A percentile compares a stretch with the other conserved stretches of the same genome.
Conservation (phyloP, 2,797 vertebrate species). For the Discoglossus pictus region DNA sequence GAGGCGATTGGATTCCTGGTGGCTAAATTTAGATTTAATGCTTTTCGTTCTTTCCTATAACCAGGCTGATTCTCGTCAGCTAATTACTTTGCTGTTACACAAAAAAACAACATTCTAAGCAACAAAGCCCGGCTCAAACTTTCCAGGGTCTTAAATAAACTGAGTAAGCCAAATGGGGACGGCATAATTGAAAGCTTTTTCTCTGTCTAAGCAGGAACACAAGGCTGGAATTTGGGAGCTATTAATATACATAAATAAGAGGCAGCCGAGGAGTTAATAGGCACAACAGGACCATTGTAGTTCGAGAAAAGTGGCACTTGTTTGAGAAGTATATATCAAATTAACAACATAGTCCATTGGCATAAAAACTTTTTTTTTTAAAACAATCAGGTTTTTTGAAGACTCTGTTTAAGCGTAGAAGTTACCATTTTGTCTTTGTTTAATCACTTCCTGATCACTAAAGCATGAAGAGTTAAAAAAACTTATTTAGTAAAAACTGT, state of each 20-base stretch:
- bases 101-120: neutral
- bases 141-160: slow-evolving; percentile 12
- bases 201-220: slow-evolving; percentile 1
- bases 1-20: slow-evolving; percentile 7
- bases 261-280: too few relatives aligned
- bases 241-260: slow-evolving; percentile 4
- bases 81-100: slow-evolving; percentile 23
- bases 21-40: slow-evolving; percentile 19
- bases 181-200: neutral
- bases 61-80: slow-evolving; percentile 3
- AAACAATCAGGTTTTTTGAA: too few relatives aligned
- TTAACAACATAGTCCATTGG: too few relatives aligned
- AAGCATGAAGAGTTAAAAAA: too few relatives aligned
- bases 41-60: neutral
- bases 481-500: too few relatives aligned
- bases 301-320: too few relatives aligned
- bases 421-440: too few relatives aligned
- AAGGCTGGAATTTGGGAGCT: neutral
- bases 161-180: neutral
- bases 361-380: too few relatives aligned
- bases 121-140: slow-evolving; percentile 1
- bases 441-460: too few relatives aligned
- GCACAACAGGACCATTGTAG: too few relatives aligned
- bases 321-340: too few relatives aligned
- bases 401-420: too few relatives aligned